Base-by-base conservation (phyloP, 2,113 vertebrate species). In the Vulpes lagopus region DNA sequence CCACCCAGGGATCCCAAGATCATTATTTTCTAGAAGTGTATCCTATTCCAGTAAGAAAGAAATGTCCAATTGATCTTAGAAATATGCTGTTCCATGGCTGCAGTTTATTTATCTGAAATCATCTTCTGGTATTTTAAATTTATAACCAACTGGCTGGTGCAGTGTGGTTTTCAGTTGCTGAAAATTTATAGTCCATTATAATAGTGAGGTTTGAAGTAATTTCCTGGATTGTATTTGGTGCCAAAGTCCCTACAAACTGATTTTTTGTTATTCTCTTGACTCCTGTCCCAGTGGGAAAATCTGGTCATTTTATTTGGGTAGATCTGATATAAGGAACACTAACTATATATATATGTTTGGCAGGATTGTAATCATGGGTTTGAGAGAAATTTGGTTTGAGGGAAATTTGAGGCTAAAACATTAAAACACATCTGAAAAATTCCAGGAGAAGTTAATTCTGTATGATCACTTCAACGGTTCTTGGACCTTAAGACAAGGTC, bases 71-170 rank as follows among this genome's bases (percentile, higher is more conserved):
- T 96, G 97, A 98, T 96, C 96, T 96, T 96, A 98, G 96, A 97
- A 96, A 97, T 96, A 97, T 90, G 89, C 91, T 98, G 89, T 71
- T 97, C 53, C 93, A 97, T 95, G 94, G 78, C 95, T 95, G 55
- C 86, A 96, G 94, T 98, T 97, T 96, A 93, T 97, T 98, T 96
- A 95, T 97, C 93, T 97, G 89, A 98, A 95, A 97, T 98, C 43
- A 97, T 97, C 83, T 74, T 97, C 79, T 93, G 32, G 83, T 96
- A 81, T 90, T 95, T 98, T 92, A 95, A 97, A 97, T 98, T 96
- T 98, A 97, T 96, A 94, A 96, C 53, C 96, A 97, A 85, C 96
- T 96, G 93, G 86, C 97, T 96, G 43, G 74, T 90, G 59, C 57
- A 93, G 57, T 97, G 89, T 88, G 79, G 92, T 92, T 98, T 98